Base-by-base conservation (phyloP, 92 coral and sea anemone species). In the Blastomussa wellsi region DNA sequence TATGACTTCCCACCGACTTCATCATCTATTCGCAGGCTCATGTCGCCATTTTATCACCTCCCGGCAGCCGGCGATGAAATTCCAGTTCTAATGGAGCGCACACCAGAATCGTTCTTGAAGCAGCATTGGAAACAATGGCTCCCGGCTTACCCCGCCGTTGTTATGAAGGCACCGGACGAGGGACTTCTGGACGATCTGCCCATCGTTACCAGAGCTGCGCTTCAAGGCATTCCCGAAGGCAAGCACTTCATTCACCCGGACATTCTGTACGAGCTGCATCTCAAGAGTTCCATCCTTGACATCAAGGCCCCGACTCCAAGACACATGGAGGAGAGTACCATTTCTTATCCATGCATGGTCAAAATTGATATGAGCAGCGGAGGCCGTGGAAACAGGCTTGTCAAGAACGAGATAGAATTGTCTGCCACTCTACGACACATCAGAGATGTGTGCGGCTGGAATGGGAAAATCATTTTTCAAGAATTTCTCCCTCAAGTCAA, bases 61-160 rank as follows among this genome's bases (percentile, higher is more conserved):
- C 68, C 91, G 17, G 81, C 90, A 6, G 93, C 93, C 22, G 93
- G 93, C 32, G 82, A 87, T 75, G 93, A 90, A 39, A 79, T 90
- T 16, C 91, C 93, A n/a, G 74, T 90, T 17, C 79, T 90, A 59
- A 24, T 84, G 71, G 91, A 90, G 77, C 76, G 62, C 13, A 86
- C 72, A 66, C 93, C 93, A 51, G 85, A 84, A 29, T 49, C 32
- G 72, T 76, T 35, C 74, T 69, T 90, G 68, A 87, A 55, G 31
- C 57, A 76, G 33, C 93, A 90, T 28, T 90, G 93, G 93, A 88
- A 76, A 75, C 84, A 88, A 77, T 90, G 93, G 93, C 85, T 88
- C 19, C 82, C 91, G 0, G 89, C 68, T 36, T 90, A 78, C 69
- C 84, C 88, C 13, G 42, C 77, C 4, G 91, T 86, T 29, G 79